Evolutionary conservation across 2,113 vertebrate genomes (phyloP), one percentile per base, ranked within the genome.

Genomic region (Spizaetus ornatus): DNA sequence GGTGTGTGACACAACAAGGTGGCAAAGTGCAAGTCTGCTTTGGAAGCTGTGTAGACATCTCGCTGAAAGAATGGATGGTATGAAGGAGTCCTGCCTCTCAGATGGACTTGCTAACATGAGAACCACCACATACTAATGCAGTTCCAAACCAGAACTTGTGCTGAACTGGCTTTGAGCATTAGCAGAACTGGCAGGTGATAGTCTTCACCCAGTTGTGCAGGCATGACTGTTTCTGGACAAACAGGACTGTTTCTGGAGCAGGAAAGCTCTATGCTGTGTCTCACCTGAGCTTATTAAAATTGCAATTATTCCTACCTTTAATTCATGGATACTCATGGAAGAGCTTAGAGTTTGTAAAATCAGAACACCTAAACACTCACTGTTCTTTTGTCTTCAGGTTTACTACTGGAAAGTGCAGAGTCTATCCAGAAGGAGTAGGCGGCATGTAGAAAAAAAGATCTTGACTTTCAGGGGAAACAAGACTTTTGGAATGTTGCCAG

Each of bases 351-450:
- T 78, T 58, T 45, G 50, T 81, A 71, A 61, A 74, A 66, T 73
- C 63, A 62, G 29, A 93, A 22, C 18, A 40, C 32, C 36, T 78
- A 38, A 89, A 20, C 23, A 34, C 61, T 92, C 52, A 91, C 36
- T 69, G 10, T 65, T 79, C 62, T 70, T 91, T 90, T 45, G 29
- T 82, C 53, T 87, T 95, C 95, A 99, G 99, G 98, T 99, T 89
- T 99, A 99, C 97, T 99, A 99, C 96, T 99, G 98, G 99, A 99
- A 98, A 96, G 97, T 98, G 26, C 98, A 98, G 88, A 98, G 94
- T 95, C 97, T 98, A 36, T 98, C 98, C 88, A 98, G 98, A 88
- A 98, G 99, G 96, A 98, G 97, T 96, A 98, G 98, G 15, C 98
- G 98, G 25, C 99, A 99, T 31, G 53, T 97, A 73, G 98, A 99